These are phyloP conservation scores for Tachystola acroxantha DNA, from an alignment of 2,888 invertebrate species.

Conservation along the genomic window DNA sequence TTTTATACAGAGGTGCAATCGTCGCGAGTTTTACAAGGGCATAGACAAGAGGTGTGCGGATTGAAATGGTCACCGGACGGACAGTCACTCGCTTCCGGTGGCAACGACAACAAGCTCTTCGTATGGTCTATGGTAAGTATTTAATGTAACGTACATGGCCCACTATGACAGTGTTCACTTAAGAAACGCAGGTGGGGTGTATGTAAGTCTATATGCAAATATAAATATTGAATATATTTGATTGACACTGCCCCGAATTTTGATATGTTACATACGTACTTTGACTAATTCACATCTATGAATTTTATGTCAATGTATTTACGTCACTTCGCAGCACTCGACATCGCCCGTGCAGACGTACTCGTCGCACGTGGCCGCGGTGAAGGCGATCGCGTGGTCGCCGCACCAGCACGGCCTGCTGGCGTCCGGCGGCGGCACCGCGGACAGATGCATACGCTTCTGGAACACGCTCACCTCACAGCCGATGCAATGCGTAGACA, in stretches of 20 bases:
- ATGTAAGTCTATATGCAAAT: no score
- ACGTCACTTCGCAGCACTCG: slow-evolving; percentile 79
- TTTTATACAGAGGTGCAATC: slow-evolving; percentile 81
- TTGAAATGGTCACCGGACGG: slow-evolving; percentile 99
- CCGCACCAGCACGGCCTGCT: slow-evolving; percentile 98
- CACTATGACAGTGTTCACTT: no score
- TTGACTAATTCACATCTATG: no score
- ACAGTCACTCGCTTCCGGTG: slow-evolving; percentile 97
- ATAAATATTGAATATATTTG: no score
- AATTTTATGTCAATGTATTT: no score
- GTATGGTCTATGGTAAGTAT: slow-evolving; percentile 89
- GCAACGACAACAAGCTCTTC: slow-evolving; percentile 97
- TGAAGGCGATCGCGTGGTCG: slow-evolving; percentile 99
- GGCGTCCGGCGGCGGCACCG: slow-evolving; percentile 99
- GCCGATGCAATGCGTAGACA: slow-evolving; percentile 98
- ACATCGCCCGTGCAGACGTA: slow-evolving; percentile 95
- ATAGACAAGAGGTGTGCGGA: slow-evolving; percentile 98
- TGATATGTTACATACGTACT: no score
- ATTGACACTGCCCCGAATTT: no score
- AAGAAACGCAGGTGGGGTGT: no score
- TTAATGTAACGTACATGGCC: no score
- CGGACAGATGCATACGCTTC: slow-evolving; percentile 96
- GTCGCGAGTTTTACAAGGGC: slow-evolving; percentile 91
- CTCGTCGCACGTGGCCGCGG: slow-evolving; percentile 97
- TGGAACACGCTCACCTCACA: slow-evolving; percentile 99